A percentile compares a stretch with the other conserved stretches of the same genome.
phyloP scores from a whole-genome alignment of 2,888 invertebrate species.

The Strigamia crassipes region DNA sequence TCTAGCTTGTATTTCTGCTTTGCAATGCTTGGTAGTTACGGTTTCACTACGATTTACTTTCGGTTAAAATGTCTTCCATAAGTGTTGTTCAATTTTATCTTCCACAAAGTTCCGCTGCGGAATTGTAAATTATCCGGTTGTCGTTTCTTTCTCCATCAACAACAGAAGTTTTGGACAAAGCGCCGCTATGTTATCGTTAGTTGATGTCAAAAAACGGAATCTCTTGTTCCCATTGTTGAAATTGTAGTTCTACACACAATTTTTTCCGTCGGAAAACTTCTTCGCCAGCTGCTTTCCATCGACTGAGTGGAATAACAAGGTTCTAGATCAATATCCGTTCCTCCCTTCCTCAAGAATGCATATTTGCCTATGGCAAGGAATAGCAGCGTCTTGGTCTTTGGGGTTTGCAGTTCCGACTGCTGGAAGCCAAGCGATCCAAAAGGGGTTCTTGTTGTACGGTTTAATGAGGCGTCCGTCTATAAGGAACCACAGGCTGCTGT shows the following conservation, averaged over 20 bases:
- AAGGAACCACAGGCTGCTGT: slow-evolving; percentile 38
- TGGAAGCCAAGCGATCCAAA: slow-evolving; percentile 32
- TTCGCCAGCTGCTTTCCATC: slow-evolving; percentile 40
- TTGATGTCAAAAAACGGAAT: slow-evolving; percentile 29
- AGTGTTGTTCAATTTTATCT: neutral
- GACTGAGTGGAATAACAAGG: slow-evolving; percentile 39
- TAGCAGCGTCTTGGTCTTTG: slow-evolving; percentile 24
- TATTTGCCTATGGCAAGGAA: slow-evolving; percentile 27
- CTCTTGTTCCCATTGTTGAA: slow-evolving; percentile 14
- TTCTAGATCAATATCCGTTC: slow-evolving; percentile 38
- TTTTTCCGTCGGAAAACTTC: slow-evolving; percentile 21
- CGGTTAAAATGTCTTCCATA: neutral
- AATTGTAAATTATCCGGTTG: slow-evolving; percentile 37
- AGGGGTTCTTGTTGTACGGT: slow-evolving; percentile 29
- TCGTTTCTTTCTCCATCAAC: neutral
- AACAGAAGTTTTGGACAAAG: slow-evolving; percentile 28
- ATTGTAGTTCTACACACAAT: slow-evolving; percentile 36
- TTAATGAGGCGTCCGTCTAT: slow-evolving; percentile 19
- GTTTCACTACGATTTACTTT: neutral
- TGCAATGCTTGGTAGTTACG: no score
- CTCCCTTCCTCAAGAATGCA: slow-evolving; percentile 32
- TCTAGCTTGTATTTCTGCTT: no score
- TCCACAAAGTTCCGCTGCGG: neutral
- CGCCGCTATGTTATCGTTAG: slow-evolving; percentile 22
- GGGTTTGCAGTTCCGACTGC: slow-evolving; percentile 13